phyloP scores from a whole-genome alignment of 2,888 invertebrate species.

The Elmis aenea region DNA sequence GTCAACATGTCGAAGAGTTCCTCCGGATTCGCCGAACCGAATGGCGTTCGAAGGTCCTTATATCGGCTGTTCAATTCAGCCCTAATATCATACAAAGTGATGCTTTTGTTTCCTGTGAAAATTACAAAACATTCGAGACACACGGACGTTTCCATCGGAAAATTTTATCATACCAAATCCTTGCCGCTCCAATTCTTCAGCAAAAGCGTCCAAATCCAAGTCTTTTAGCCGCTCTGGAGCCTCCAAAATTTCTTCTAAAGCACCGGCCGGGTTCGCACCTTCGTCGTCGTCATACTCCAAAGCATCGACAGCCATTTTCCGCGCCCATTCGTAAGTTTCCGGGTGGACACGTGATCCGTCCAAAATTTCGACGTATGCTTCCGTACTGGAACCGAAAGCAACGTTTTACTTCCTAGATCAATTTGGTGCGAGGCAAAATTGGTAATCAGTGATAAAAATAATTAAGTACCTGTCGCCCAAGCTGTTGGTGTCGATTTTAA shows the following conservation, averaged over 20 bases:
- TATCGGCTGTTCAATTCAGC: conserved; percentile 92
- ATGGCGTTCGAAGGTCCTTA: conserved; percentile 80
- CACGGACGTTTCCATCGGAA: too few species aligned
- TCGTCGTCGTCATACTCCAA: conserved; percentile 97
- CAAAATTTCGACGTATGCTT: conserved; percentile 90
- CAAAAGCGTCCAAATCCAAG: conserved; percentile 96
- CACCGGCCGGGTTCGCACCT: conserved; percentile 93
- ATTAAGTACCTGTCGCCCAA: conserved; percentile 67
- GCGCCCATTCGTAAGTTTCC: conserved; percentile 99
- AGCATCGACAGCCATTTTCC: conserved; percentile 99
- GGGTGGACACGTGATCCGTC: conserved; percentile 98
- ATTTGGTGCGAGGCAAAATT: too few species aligned
- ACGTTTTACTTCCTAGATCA: neutral
- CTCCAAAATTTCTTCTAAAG: conserved; percentile 94
- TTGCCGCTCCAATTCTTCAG: conserved; percentile 91
- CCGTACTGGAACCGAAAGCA: conserved; percentile 60
- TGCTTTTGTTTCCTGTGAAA: conserved; percentile 68
- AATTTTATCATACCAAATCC: conserved; percentile 47
- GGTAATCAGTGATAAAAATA: conserved; percentile 3
- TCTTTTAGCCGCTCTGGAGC: conserved; percentile 92
- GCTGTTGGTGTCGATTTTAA: conserved; percentile 96
- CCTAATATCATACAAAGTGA: conserved; percentile 94
- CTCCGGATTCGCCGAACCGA: conserved; percentile 74
- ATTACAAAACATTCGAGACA: too few species aligned
- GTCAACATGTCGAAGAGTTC: conserved; percentile 93